Base-by-base conservation (phyloP, 2,113 vertebrate genomes). In the Fukomys damarensis region DNA sequence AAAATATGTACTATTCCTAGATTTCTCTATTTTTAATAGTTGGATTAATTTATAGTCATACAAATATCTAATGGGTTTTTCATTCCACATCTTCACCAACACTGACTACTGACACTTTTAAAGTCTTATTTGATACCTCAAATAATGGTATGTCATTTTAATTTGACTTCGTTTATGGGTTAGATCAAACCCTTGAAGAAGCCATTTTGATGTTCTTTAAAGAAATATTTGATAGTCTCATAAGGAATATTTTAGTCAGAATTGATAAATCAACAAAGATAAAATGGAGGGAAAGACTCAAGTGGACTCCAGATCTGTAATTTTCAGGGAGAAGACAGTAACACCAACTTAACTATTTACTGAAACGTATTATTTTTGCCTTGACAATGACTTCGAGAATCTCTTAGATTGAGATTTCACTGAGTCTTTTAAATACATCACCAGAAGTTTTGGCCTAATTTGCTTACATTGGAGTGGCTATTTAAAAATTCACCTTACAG, bases 401-500 rank as follows among this genome's bases (percentile, higher is more conserved):
- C 38, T 63, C 52, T 90, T 70, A 70, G 87, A 83, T 7, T 7
- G 38, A 56, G 20, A 54, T 81, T 83, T n/a, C 61, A 92, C 35
- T 46, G 66, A 85, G 2, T 92, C n/a, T 88, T 58, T 43, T 70
- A 91, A 94, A 83, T 66, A 79, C 35, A 87, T 86, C 59, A 61
- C n/a, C 13, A 11, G 56, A 80, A 38, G 38, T 22, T 89, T 94
- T 74, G 85, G 5, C 61, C 72, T 96, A 82, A 56, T 85, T 96
- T 94, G 43, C 70, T 96, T 95, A 96, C 43, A 41, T 76, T 56
- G 43, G 41, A 54, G 52, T 54, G 56, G 77, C 84, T 72, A 80
- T 87, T 97, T 95, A 70, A 6, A 87, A 93, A 89, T 85, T 80
- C 16, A 56, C 77, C 19, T 94, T 94, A 89, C 30, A 95, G 74